A percentile compares a stretch with the other conserved stretches of the same genome.
These are phyloP conservation scores for Apodemus sylvaticus DNA, from an alignment of 2,113 vertebrate species.

Conservation along the genomic window DNA sequence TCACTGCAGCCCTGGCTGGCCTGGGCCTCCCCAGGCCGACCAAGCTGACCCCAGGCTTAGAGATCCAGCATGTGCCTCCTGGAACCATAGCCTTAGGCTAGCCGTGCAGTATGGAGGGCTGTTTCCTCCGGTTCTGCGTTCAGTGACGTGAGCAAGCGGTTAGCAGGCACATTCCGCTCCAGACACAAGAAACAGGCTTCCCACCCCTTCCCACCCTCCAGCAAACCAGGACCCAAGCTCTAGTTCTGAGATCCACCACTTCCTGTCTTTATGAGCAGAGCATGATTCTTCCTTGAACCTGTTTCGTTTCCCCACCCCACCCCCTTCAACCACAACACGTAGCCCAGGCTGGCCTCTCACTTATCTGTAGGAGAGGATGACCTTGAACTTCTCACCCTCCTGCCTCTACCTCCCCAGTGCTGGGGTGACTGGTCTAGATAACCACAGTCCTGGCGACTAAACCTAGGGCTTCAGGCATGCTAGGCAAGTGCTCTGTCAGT, in stretches of 20 bases:
- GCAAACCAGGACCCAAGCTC: constrained; percentile 6
- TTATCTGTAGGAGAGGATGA: background rate
- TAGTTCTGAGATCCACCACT: constrained; percentile 10
- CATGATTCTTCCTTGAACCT: background rate
- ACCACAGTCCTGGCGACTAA: background rate
- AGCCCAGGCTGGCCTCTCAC: background rate
- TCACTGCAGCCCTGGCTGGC: background rate
- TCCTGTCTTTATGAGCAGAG: constrained; percentile 9
- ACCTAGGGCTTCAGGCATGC: background rate
- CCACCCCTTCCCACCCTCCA: background rate
- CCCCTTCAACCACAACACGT: background rate
- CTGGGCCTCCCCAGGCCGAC: background rate
- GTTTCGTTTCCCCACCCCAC: background rate
- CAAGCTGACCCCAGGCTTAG: background rate
- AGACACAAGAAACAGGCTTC: background rate
- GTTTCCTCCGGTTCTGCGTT: background rate
- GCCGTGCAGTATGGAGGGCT: background rate
- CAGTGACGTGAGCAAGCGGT: background rate
- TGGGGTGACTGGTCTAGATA: background rate
- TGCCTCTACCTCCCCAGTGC: no score
- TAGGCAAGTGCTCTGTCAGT: background rate
- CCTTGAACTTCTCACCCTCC: background rate
- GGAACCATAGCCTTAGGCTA: background rate
- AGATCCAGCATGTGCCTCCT: background rate
- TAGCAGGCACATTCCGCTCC: background rate